Evolutionary conservation across 2,113 vertebrate genomes (phyloP).

Genomic region (Urocitellus parryii): DNA sequence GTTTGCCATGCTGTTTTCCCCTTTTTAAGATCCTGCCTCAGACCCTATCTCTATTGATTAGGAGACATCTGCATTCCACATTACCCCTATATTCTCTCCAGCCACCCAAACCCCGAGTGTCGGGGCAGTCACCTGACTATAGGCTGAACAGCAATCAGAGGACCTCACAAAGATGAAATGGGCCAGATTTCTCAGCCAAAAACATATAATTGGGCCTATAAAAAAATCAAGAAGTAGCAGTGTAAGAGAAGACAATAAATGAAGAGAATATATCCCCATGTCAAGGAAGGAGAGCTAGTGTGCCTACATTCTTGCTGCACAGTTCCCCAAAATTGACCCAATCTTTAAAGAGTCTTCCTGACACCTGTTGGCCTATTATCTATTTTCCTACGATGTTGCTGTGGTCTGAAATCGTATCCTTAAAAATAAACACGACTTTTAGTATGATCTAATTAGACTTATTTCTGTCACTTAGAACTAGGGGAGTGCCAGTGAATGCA

Average conservation of each 20-base stretch:
- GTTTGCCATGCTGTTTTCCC: background rate
- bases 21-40: background rate
- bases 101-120: background rate
- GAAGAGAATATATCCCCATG: background rate
- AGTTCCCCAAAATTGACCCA: background rate
- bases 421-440: background rate
- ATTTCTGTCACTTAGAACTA: conserved; percentile 33
- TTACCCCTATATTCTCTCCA: background rate
- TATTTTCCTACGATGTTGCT: background rate
- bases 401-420: background rate
- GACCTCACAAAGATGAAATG: background rate
- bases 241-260: background rate
- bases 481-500: background rate
- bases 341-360: background rate
- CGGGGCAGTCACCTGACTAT: background rate
- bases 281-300: background rate
- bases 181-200: background rate
- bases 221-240: background rate
- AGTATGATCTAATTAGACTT: background rate
- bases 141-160: background rate
- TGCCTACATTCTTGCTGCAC: background rate
- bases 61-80: background rate
- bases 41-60: background rate
- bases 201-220: background rate
- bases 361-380: background rate